These are phyloP conservation scores for Amphimallon solstitiale DNA, from an alignment of 2,888 invertebrate species.

Conservation along the genomic window DNA sequence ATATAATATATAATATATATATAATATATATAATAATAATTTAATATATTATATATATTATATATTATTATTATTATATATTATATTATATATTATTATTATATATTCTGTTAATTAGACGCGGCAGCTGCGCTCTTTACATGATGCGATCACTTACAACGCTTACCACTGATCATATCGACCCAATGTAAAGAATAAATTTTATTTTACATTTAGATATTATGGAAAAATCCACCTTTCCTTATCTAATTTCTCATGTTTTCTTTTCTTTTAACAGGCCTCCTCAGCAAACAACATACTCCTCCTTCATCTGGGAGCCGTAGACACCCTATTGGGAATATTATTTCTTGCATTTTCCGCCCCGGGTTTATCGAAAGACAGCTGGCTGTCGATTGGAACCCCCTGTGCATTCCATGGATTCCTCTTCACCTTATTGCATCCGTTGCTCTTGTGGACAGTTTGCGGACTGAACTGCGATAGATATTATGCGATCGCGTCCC, in stretches of 20 bases:
- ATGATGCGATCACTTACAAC: too few relatives aligned
- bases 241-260: neutral
- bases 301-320: conserved; percentile 76
- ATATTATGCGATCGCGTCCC: conserved; percentile 83
- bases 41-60: too few relatives aligned
- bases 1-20: too few relatives aligned
- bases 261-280: conserved; percentile 63
- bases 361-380: conserved; percentile 63
- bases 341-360: conserved; percentile 69
- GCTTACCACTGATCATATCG: too few relatives aligned
- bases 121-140: too few relatives aligned
- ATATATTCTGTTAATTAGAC: too few relatives aligned
- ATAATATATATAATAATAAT: too few relatives aligned
- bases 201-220: neutral
- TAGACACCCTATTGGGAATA: conserved; percentile 74
- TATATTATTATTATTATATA: too few relatives aligned
- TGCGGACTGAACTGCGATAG: conserved; percentile 83
- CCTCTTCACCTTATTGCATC: conserved; percentile 76
- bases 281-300: conserved; percentile 77
- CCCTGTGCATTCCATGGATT: conserved; percentile 74
- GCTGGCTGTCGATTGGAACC: conserved; percentile 66
- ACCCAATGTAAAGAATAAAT: neutral
- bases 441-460: conserved; percentile 81
- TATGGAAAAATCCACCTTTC: too few relatives aligned
- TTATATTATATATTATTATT: too few relatives aligned